Percentiles rank a stretch among this genome's conserved stretches.
Conservation (phyloP, 37 sponge, comb jelly and placozoan genomes). For the Aphrocallistes beatrix region DNA sequence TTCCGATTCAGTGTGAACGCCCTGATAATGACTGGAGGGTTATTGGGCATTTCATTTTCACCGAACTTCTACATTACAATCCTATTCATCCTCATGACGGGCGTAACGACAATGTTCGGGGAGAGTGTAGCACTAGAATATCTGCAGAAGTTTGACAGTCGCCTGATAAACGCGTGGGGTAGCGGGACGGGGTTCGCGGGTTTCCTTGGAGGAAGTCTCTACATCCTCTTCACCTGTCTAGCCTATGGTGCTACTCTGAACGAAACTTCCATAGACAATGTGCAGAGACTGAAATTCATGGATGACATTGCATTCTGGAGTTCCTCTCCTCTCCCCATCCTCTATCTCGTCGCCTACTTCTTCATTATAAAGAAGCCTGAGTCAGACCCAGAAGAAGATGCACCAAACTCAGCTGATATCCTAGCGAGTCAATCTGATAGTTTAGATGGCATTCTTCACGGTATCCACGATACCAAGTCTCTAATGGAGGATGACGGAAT, state of each 20-base stretch:
- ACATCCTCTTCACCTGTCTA: constrained; percentile 27
- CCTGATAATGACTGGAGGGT: constrained; percentile 31
- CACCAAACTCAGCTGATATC: too few species aligned
- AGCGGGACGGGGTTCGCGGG: constrained; percentile 62
- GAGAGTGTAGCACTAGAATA: constrained; percentile 35
- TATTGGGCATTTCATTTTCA: constrained; percentile 27
- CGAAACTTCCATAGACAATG: constrained; percentile 9
- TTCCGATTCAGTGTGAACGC: constrained; percentile 30
- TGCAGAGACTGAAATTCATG: not conserved
- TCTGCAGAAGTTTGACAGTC: constrained; percentile 12
- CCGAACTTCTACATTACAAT: constrained; percentile 33
- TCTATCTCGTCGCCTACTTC: constrained; percentile 38
- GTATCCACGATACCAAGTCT: too few species aligned
- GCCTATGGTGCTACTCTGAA: not conserved
- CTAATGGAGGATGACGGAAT: too few species aligned
- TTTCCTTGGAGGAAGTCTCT: constrained; percentile 36
- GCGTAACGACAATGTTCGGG: constrained; percentile 21
- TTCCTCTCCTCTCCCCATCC: constrained; percentile 18
- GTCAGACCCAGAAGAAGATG: not conserved
- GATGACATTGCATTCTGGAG: constrained; percentile 9
- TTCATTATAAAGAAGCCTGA: constrained; percentile 26
- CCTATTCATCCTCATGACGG: constrained; percentile 21
- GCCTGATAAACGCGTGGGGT: constrained; percentile 42
- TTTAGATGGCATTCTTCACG: too few species aligned
- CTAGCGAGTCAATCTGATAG: too few species aligned